A percentile compares a stretch with the other conserved stretches of the same genome.
phyloP scores from a whole-genome alignment of 2,113 vertebrate species.

The Podilymbus podiceps region DNA sequence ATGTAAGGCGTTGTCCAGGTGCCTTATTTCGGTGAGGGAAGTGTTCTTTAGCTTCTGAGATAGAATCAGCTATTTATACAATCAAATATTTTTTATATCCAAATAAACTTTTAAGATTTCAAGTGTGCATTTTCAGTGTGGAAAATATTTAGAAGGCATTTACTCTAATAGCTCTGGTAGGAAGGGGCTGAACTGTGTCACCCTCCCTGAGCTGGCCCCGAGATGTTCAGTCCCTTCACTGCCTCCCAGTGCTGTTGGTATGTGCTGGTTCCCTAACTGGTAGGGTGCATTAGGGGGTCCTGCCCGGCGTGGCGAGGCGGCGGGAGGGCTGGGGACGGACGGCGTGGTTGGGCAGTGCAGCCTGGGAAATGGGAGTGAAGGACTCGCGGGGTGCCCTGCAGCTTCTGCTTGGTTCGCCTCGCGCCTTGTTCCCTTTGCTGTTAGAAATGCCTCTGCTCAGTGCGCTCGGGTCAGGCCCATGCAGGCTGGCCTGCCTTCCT shows the following conservation, averaged over 20 bases:
- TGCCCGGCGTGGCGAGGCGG: rapidly evolving
- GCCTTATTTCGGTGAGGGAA: not conserved
- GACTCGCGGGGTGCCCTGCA: rapidly evolving
- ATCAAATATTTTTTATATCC: not conserved
- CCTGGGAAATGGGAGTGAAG: not conserved
- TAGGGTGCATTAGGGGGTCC: not conserved
- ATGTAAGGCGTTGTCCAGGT: not conserved
- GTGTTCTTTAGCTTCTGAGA: not conserved
- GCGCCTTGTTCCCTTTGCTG: rapidly evolving
- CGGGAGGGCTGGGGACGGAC: not conserved
- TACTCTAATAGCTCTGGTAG: not conserved
- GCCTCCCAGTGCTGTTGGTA: not conserved
- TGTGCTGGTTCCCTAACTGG: not conserved
- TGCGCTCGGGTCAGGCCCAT: not conserved
- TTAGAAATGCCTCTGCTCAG: not conserved
- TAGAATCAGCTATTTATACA: not conserved
- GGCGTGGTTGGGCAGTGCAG: not conserved
- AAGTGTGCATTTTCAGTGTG: not conserved
- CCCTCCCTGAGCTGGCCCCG: not conserved
- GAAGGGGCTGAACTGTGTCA: not conserved
- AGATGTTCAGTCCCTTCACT: not conserved
- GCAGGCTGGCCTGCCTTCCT: not conserved
- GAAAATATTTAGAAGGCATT: not conserved
- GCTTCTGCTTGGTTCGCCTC: not conserved
- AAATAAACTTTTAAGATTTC: not conserved